Percentiles rank a stretch among this genome's conserved stretches.
phyloP scores from a whole-genome alignment of 2,113 vertebrate genomes.

The Corapipo altera region DNA sequence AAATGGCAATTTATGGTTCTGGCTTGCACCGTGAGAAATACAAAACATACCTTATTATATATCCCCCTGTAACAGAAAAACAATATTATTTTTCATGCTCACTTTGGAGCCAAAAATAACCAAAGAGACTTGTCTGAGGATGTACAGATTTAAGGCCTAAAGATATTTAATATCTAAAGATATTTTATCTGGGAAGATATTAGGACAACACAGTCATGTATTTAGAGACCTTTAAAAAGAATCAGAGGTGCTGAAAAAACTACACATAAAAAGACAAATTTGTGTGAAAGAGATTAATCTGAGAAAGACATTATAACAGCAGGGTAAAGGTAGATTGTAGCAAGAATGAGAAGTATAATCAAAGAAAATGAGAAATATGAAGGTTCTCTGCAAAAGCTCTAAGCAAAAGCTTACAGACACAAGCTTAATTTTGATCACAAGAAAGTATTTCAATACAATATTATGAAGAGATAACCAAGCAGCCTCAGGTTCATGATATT shows the following conservation, averaged over 20 bases:
- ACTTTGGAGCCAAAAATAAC: not conserved
- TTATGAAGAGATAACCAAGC: not conserved
- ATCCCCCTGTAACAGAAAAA: not conserved
- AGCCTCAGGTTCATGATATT: not conserved
- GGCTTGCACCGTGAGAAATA: not conserved
- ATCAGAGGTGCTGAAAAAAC: not conserved
- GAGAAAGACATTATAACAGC: not conserved
- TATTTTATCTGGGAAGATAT: not conserved
- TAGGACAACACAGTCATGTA: not conserved
- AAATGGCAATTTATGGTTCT: not conserved
- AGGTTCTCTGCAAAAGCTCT: not conserved
- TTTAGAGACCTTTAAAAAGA: not conserved
- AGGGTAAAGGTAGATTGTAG: not conserved
- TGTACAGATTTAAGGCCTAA: not conserved
- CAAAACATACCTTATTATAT: not conserved
- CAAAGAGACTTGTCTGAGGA: not conserved
- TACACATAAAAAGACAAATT: not conserved
- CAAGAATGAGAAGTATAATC: not conserved
- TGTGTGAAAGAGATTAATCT: not conserved
- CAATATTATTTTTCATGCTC: not conserved
- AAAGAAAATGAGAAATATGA: not conserved
- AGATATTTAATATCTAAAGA: not conserved
- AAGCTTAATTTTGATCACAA: not conserved
- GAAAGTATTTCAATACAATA: not conserved
- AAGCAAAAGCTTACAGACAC: not conserved